Percentiles rank a stretch among this genome's conserved stretches.
Evolutionary conservation across 1,140 invertebrate genomes (phyloP).

Genomic region (Antheraea mylitta): DNA sequence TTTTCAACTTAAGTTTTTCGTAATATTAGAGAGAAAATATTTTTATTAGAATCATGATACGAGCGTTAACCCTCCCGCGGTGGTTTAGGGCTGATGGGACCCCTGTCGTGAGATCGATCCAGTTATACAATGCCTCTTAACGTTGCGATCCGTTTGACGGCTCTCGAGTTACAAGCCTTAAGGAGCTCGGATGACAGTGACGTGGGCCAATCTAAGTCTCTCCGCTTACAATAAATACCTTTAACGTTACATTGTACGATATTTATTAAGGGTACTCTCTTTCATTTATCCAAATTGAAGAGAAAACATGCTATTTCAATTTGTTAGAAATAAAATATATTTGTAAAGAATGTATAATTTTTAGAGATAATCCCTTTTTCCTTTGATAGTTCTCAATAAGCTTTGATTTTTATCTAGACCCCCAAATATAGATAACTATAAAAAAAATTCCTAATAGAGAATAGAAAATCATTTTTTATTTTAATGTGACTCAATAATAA

Average conservation of each 20-base stretch:
- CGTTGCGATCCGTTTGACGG: conserved; percentile 7
- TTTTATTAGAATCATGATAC: too few species aligned
- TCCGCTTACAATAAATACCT: neutral
- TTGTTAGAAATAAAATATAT: neutral
- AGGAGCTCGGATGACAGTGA: conserved; percentile 1
- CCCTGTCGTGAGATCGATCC: conserved; percentile 6
- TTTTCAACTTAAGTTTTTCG: too few species aligned
- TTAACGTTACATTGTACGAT: neutral
- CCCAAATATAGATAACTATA: too few species aligned
- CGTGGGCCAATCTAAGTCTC: conserved; percentile 1
- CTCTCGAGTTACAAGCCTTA: neutral
- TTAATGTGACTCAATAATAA: too few species aligned
- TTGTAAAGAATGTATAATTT: too few species aligned
- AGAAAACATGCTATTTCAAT: neutral
- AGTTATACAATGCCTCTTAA: conserved; percentile 4
- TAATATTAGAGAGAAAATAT: too few species aligned
- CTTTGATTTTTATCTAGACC: too few species aligned
- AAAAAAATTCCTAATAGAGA: too few species aligned
- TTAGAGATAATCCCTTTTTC: too few species aligned
- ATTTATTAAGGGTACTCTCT: neutral
- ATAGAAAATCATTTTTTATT: too few species aligned
- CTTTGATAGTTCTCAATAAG: too few species aligned
- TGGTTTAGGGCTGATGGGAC: neutral
- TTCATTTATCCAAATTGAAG: neutral
- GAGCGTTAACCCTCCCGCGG: neutral